These are phyloP conservation scores for Spilosoma lubricipeda DNA, from an alignment of 2,888 invertebrate genomes.

Conservation along the genomic window DNA sequence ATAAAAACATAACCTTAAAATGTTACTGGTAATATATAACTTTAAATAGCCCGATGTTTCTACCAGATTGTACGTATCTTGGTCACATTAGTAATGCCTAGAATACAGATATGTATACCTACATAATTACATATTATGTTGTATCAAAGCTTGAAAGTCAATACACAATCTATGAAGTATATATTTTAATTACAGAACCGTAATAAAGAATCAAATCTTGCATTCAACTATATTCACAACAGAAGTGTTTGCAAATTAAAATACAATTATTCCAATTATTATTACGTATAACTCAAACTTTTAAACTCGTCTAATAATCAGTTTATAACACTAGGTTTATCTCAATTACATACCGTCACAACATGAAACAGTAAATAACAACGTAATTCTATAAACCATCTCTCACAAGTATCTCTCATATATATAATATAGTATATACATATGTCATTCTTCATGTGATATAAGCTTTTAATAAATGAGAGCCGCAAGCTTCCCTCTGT, in stretches of 20 bases:
- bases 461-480: conserved; percentile 6
- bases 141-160: no score
- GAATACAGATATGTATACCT: no score
- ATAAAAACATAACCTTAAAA: background rate
- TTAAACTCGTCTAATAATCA: background rate
- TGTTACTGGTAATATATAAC: background rate
- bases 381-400: background rate
- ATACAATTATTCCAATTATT: no score
- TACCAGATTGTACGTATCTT: background rate
- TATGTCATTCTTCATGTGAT: background rate
- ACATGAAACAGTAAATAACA: background rate
- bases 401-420: background rate
- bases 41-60: background rate
- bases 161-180: no score
- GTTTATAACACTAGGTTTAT: background rate
- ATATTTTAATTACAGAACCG: no score
- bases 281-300: background rate
- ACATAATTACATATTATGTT: no score
- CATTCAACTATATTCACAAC: no score
- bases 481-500: background rate
- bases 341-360: background rate
- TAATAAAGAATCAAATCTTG: no score
- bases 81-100: background rate
- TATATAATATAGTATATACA: no score
- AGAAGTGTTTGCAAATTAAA: no score